These are phyloP conservation scores for Xestobium rufovillosum DNA, from an alignment of 2,888 invertebrate species.

Conservation along the genomic window DNA sequence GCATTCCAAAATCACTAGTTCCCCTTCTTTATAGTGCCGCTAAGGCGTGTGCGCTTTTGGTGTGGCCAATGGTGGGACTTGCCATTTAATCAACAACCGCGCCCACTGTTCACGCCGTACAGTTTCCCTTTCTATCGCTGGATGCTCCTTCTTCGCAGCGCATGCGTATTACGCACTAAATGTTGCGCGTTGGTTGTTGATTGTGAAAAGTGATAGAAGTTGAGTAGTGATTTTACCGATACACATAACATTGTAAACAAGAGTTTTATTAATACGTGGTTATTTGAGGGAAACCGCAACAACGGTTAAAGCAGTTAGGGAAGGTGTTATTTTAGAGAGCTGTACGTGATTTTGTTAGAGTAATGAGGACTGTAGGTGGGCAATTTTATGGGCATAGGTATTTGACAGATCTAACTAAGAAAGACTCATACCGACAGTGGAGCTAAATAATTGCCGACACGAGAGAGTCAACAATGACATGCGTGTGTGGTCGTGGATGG, in stretches of 20 bases:
- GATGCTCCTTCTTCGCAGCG: slow-evolving; percentile 7
- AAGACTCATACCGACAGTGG: no score
- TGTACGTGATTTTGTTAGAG: no score
- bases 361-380: no score
- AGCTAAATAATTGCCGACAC: no score
- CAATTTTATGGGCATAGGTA: no score
- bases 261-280: slow-evolving; percentile 37
- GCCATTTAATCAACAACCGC: slow-evolving; percentile 37
- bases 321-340: slow-evolving; percentile 33
- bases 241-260: slow-evolving; percentile 44
- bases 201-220: no score
- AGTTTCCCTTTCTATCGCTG: slow-evolving; percentile 15
- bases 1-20: slow-evolving; percentile 38
- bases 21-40: slow-evolving; percentile 36
- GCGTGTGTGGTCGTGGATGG: slow-evolving; percentile 18
- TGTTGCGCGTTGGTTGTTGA: no score
- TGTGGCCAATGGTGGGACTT: slow-evolving; percentile 31
- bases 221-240: no score
- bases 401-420: no score
- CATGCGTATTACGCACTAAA: slow-evolving; percentile 5
- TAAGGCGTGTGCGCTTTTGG: slow-evolving; percentile 23
- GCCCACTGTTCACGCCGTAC: slow-evolving; percentile 32
- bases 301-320: slow-evolving; percentile 20
- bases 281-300: slow-evolving; percentile 2
- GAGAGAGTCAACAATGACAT: neutral